Percentiles rank a stretch among this genome's conserved stretches.
Evolutionary conservation across 2,797 vertebrate species (phyloP).

Genomic region (Dryobates pubescens): DNA sequence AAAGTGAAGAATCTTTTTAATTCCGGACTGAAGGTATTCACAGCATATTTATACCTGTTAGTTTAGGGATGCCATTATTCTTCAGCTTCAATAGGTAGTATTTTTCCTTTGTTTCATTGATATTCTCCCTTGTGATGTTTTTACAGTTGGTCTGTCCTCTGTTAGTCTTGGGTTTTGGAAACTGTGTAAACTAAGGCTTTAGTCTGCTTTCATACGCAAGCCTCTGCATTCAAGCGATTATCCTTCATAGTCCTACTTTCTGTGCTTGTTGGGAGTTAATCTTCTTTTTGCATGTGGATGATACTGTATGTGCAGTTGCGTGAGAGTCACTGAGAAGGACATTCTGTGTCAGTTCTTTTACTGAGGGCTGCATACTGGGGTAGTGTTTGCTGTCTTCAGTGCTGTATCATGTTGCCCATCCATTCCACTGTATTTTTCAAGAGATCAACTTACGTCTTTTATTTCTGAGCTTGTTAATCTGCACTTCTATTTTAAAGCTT

Average conservation of each 20-base stretch:
- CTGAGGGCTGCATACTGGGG: background rate
- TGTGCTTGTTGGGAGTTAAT: constrained; percentile 56
- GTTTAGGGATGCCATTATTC: background rate
- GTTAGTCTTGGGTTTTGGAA: constrained; percentile 12
- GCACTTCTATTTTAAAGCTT: background rate
- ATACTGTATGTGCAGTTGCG: background rate
- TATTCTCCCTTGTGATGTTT: background rate
- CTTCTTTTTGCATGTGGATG: constrained; percentile 39
- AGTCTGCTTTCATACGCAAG: constrained; percentile 43
- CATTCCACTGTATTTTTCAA: background rate
- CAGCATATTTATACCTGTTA: background rate
- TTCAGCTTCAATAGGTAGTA: background rate
- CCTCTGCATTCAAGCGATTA: constrained; percentile 42
- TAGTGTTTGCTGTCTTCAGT: background rate
- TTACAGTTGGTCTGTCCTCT: background rate
- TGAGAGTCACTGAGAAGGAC: no score
- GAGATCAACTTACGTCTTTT: background rate
- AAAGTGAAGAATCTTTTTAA: background rate
- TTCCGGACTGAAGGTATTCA: background rate
- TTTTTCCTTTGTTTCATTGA: background rate
- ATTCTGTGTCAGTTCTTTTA: background rate
- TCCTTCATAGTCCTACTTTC: constrained; percentile 61
- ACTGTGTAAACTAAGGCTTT: constrained; percentile 30
- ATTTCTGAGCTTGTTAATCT: background rate
- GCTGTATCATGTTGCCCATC: background rate